Evolutionary conservation across 2,797 vertebrate species (phyloP), one percentile per base, ranked within the genome.

Genomic region (Ispidina picta): DNA sequence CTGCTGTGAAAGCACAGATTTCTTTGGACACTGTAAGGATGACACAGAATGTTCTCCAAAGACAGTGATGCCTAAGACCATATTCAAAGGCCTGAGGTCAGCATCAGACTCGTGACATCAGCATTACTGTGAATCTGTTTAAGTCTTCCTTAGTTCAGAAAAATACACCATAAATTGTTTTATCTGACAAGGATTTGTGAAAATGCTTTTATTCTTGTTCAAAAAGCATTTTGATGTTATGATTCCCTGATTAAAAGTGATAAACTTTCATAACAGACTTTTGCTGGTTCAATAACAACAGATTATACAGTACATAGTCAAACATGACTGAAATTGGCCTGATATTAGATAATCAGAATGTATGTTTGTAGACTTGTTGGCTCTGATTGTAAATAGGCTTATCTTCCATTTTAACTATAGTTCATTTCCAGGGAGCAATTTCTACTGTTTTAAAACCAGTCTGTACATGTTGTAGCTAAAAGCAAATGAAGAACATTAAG

Each of bases 401-500:
- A 86, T 65, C 88, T 80, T 85, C 86, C 69, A 59, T 69, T 93
- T 92, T 75, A 88, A 77, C 55, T 90, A 86, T 58, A 83, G 75
- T 65, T 95, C 69, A 75, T 71, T 91, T 92, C 69, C 83, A 92
- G 26, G n/a, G 51, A 94, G 62, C 9, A 90, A 86, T 73, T 92
- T 93, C 51, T 92, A 59, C 69, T 88, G 62, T 74, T 90, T 83
- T 80, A 69, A 93, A 91, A 86, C 41, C 46, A 82, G 82, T 78
- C 86, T 78, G 89, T 80, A 91, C 91, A 84, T 65, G 62, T 64
- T 90, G 62, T 86, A 88, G 78, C 78, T 82, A 88, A 92, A 80
- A 91, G 39, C 19, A 88, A 83, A 80, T 29, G 17, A 72, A 86
- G 62, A 91, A 86, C 72, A 69, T 71, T 72, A 76, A 72, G 14